phyloP scores from a whole-genome alignment of 1,140 invertebrate species.

The Tetramorium alpestre region DNA sequence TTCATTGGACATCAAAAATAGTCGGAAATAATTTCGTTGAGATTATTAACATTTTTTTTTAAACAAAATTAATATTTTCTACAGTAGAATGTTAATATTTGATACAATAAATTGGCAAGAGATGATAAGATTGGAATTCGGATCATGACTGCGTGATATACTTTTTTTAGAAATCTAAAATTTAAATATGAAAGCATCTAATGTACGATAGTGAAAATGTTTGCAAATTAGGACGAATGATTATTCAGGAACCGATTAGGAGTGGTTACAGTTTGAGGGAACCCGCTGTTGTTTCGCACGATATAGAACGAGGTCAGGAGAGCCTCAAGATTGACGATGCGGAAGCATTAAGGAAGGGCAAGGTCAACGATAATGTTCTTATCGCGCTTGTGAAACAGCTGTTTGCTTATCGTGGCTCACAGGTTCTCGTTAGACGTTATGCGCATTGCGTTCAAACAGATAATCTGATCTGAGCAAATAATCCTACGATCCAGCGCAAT shows the following conservation, averaged over 20 bases:
- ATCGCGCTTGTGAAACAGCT: conserved; percentile 68
- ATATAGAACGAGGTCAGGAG: conserved; percentile 49
- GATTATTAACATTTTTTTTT: neutral
- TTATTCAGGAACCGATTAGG: conserved; percentile 28
- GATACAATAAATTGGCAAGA: neutral
- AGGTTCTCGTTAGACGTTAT: conserved; percentile 66
- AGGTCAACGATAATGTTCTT: conserved; percentile 69
- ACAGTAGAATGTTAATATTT: neutral
- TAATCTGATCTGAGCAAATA: conserved; percentile 68
- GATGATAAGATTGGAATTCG: neutral
- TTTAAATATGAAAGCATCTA: neutral
- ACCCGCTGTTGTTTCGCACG: conserved; percentile 17
- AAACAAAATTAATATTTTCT: neutral
- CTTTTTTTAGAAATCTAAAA: neutral
- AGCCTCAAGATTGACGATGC: conserved; percentile 52
- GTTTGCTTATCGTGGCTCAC: conserved; percentile 65
- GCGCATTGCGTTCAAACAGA: conserved; percentile 63
- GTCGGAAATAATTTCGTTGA: neutral
- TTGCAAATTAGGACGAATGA: neutral
- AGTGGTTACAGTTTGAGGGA: conserved; percentile 9
- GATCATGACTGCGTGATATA: neutral
- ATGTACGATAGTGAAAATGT: neutral
- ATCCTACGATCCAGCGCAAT: conserved; percentile 19
- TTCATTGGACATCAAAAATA: neutral
- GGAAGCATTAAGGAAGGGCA: conserved; percentile 70